A percentile compares a stretch with the other conserved stretches of the same genome.
These are phyloP conservation scores for Scotopteryx bipunctaria DNA, from an alignment of 2,888 invertebrate genomes.

Conservation along the genomic window DNA sequence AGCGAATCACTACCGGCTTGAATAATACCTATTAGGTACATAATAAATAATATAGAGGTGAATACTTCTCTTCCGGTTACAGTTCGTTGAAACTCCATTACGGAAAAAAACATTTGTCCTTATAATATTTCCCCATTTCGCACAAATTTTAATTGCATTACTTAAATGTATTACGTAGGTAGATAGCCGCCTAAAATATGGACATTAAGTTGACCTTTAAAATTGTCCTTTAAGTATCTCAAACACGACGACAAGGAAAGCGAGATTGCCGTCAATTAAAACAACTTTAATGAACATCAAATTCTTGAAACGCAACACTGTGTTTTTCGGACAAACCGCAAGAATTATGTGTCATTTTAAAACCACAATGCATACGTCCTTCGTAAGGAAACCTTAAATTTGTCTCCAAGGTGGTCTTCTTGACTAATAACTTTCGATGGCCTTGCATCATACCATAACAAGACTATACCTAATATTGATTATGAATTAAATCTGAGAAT, in stretches of 20 bases:
- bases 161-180: slow-evolving; percentile 25
- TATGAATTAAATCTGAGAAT: slow-evolving; percentile 48
- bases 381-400: slow-evolving; percentile 63
- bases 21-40: no score
- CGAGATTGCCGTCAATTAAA: slow-evolving; percentile 36
- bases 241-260: slow-evolving; percentile 35
- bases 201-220: slow-evolving; percentile 32
- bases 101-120: slow-evolving; percentile 38
- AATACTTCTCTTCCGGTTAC: slow-evolving; percentile 48
- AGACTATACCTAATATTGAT: slow-evolving; percentile 40
- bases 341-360: slow-evolving; percentile 35
- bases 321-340: slow-evolving; percentile 41
- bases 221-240: slow-evolving; percentile 36
- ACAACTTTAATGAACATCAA: slow-evolving; percentile 31
- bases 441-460: slow-evolving; percentile 51
- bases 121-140: slow-evolving; percentile 41
- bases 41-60: no score
- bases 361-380: slow-evolving; percentile 42
- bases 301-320: slow-evolving; percentile 40
- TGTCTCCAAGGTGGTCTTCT: slow-evolving; percentile 63
- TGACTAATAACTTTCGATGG: slow-evolving; percentile 64
- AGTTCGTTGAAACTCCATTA: slow-evolving; percentile 42
- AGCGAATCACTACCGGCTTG: no score
- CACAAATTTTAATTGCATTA: slow-evolving; percentile 39
- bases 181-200: slow-evolving; percentile 34